Conservation (phyloP, 2,888 invertebrate species). For the Microdon myrmicae region DNA sequence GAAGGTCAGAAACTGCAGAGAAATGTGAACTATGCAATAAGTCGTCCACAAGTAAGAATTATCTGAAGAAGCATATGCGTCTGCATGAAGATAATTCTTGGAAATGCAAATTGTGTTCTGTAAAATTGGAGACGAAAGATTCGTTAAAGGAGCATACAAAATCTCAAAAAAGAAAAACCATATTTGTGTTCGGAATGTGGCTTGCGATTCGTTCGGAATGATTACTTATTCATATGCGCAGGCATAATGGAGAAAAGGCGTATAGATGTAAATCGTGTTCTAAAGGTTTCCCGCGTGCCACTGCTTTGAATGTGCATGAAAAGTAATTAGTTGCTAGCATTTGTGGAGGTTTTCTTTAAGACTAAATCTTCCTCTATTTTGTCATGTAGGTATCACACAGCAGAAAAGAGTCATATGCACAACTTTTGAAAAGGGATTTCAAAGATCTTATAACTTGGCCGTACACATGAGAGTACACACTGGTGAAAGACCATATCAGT, state of each 20-base stretch:
- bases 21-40: conserved; percentile 64
- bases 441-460: conserved; percentile 70
- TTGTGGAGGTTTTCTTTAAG: not conserved
- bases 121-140: conserved; percentile 67
- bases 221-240: conserved; percentile 72
- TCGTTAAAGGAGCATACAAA: conserved; percentile 70
- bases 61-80: conserved; percentile 69
- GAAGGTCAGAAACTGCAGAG: conserved; percentile 54
- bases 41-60: conserved; percentile 70
- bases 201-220: conserved; percentile 70
- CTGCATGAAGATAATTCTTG: conserved; percentile 64
- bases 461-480: conserved; percentile 73
- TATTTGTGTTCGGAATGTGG: conserved; percentile 72
- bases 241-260: conserved; percentile 72
- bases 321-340: conserved; percentile 61
- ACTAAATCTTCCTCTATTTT: not conserved
- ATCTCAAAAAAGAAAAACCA: conserved; percentile 70
- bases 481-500: conserved; percentile 69
- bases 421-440: conserved; percentile 67
- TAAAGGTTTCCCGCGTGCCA: conserved; percentile 71
- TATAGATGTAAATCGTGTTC: conserved; percentile 72
- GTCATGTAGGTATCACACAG: conserved; percentile 65
- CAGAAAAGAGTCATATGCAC: conserved; percentile 72
- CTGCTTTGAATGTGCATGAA: conserved; percentile 72
- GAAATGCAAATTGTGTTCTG: conserved; percentile 65